A percentile compares a stretch with the other conserved stretches of the same genome.
phyloP scores from a whole-genome alignment of 64 coral and sea anemone genomes.

The Actinia tenebrosa region DNA sequence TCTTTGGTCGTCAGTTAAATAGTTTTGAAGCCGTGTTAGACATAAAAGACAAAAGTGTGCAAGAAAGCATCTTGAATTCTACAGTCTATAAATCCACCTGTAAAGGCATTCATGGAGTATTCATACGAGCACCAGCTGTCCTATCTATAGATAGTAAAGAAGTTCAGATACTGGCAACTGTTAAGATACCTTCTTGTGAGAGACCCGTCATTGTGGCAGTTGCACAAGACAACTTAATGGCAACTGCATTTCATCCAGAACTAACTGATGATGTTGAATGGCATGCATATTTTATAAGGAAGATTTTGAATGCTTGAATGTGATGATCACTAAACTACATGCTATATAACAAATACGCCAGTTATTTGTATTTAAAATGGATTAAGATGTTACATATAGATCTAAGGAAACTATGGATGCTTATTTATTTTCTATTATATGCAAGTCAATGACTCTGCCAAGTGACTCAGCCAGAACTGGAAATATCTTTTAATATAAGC shows the following conservation, averaged over 20 bases:
- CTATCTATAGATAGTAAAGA: slow-evolving; percentile 74
- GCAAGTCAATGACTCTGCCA: too few relatives aligned
- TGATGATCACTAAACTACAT: too few relatives aligned
- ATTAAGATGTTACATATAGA: too few relatives aligned
- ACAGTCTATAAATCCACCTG: not conserved
- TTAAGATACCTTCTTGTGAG: slow-evolving; percentile 29
- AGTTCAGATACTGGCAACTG: slow-evolving; percentile 75
- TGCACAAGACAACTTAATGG: slow-evolving; percentile 75
- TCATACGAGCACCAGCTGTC: slow-evolving; percentile 90
- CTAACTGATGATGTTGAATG: slow-evolving; percentile 87
- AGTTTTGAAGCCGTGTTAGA: slow-evolving; percentile 73
- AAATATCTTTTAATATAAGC: too few relatives aligned
- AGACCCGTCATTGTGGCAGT: slow-evolving; percentile 88
- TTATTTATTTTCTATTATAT: too few relatives aligned
- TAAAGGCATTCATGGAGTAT: slow-evolving; percentile 70
- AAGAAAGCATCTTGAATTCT: slow-evolving; percentile 10
- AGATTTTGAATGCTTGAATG: slow-evolving; percentile 38
- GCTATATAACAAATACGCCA: too few relatives aligned
- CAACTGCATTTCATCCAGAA: slow-evolving; percentile 96
- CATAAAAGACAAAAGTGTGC: slow-evolving; percentile 44
- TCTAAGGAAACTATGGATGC: too few relatives aligned
- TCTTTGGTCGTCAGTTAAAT: slow-evolving; percentile 93
- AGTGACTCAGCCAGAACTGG: too few relatives aligned
- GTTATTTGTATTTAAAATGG: too few relatives aligned
- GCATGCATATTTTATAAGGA: slow-evolving; percentile 81